phyloP scores from a whole-genome alignment of 1,140 invertebrate species.

The Drosophila asahinai region DNA sequence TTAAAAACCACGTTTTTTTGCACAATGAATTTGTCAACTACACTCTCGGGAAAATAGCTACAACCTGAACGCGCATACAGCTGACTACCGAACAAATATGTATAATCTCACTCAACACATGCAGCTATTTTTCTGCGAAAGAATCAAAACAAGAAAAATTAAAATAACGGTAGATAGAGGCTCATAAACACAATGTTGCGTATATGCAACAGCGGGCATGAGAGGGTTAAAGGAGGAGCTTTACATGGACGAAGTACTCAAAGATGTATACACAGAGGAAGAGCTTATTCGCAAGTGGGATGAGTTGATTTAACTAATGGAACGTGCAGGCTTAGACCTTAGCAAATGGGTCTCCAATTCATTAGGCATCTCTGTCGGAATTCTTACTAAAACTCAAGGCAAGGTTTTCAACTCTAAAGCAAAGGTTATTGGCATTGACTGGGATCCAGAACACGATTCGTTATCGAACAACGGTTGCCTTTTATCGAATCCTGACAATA shows the following conservation, averaged over 20 bases:
- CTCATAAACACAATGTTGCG: slow-evolving; percentile 18
- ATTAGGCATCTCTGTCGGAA: background rate
- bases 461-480: too few relatives aligned
- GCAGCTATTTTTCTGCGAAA: slow-evolving; percentile 9
- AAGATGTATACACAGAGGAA: too few relatives aligned
- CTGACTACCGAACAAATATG: slow-evolving; percentile 7
- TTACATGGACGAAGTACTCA: too few relatives aligned
- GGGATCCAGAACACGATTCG: too few relatives aligned
- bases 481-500: too few relatives aligned
- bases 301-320: background rate
- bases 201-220: slow-evolving; percentile 18
- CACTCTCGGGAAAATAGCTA: slow-evolving; percentile 17
- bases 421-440: background rate
- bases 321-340: background rate
- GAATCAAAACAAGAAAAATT: slow-evolving; percentile 7
- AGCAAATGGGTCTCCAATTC: background rate
- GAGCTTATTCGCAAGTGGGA: background rate
- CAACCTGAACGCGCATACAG: slow-evolving; percentile 6
- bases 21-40: too few relatives aligned
- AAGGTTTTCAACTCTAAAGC: background rate
- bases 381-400: background rate
- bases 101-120: slow-evolving; percentile 4
- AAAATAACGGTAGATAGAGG: slow-evolving; percentile 20
- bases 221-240: background rate
- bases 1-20: slow-evolving; percentile 14